These are phyloP conservation scores for Leptinotarsa lineolata DNA, from an alignment of 1,140 invertebrate genomes.

Conservation along the genomic window DNA sequence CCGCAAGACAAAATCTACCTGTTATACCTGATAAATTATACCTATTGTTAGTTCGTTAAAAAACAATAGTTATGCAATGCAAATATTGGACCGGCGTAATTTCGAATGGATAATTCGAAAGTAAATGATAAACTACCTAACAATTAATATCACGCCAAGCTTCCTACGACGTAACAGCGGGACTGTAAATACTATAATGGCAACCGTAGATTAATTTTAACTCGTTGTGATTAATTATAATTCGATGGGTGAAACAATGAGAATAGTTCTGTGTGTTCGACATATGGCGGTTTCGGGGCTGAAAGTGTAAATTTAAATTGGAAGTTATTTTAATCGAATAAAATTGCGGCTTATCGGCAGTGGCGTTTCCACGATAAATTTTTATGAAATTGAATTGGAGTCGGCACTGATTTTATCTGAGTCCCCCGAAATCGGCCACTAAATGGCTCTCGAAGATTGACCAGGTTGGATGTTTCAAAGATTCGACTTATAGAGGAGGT, in stretches of 20 bases:
- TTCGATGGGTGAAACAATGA: constrained; percentile 19
- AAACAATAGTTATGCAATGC: constrained; percentile 21
- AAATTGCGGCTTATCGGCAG: neutral
- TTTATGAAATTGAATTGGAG: too few relatives aligned
- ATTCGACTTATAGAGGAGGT: too few relatives aligned
- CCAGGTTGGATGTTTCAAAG: too few relatives aligned
- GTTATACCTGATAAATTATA: constrained; percentile 8
- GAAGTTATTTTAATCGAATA: constrained; percentile 11
- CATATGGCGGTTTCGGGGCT: constrained; percentile 16
- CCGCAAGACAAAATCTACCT: constrained; percentile 5
- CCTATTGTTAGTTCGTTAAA: constrained; percentile 20
- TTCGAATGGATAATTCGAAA: constrained; percentile 11
- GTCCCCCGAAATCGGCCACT: too few relatives aligned
- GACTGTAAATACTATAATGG: constrained; percentile 22
- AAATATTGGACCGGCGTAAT: constrained; percentile 4
- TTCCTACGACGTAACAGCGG: constrained; percentile 19
- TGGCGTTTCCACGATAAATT: neutral
- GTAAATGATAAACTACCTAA: constrained; percentile 22
- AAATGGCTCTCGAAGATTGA: too few relatives aligned
- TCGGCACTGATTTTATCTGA: too few relatives aligned
- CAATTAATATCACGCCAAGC: constrained; percentile 26
- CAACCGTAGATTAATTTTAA: constrained; percentile 26
- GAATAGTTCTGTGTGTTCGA: constrained; percentile 22
- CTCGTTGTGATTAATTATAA: constrained; percentile 22
- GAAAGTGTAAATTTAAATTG: constrained; percentile 7